Base-by-base conservation (phyloP, 2,888 invertebrate species). In the Lasius platythorax region DNA sequence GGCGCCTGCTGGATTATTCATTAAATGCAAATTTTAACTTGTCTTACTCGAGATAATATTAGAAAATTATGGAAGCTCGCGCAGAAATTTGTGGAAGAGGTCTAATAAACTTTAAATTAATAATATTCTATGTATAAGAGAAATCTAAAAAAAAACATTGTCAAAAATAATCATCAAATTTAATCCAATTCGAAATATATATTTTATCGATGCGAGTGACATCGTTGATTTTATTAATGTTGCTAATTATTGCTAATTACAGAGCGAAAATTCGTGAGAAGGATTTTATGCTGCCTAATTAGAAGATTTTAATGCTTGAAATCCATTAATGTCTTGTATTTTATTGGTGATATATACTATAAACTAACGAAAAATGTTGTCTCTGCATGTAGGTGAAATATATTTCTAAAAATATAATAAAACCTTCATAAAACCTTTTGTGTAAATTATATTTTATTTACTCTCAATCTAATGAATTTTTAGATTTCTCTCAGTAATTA, bases 1-100 rank as follows among this genome's bases (percentile, higher is more conserved):
- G 76, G 67, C 12, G 76, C 37, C 37, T 18, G 43, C 53, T 53
- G 40, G 50, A 76, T 76, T 76, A 76, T 76, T 67, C 76, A 40
- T 67, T 40, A 67, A 76, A 66, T 67, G 67, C 40, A 53, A 56
- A 76, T 67, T 76, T 76, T 40, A 67, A 76, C 67, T 53, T 40
- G 37, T 76, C 67, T 40, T 23, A 53, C 76, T 53, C 18, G 28
- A 33, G 63, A 75, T 37, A 64, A 46, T 50, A 43, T 76, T 46
- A 43, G 23, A 37, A 43, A 74, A 74, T 74, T 61, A 30, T 61
- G n/a, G 23, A 76, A 76, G 50, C 66, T 50, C 66, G 15, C 66
- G 37, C 33, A 11, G 50, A 76, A 76, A 76, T 76, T 50, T 66
- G 37, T 23, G 5, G 6, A 64, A 64, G n/a, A 64, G 23, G 50